Base-by-base conservation (phyloP, 2,113 vertebrate genomes). In the Myiopsitta monachus region DNA sequence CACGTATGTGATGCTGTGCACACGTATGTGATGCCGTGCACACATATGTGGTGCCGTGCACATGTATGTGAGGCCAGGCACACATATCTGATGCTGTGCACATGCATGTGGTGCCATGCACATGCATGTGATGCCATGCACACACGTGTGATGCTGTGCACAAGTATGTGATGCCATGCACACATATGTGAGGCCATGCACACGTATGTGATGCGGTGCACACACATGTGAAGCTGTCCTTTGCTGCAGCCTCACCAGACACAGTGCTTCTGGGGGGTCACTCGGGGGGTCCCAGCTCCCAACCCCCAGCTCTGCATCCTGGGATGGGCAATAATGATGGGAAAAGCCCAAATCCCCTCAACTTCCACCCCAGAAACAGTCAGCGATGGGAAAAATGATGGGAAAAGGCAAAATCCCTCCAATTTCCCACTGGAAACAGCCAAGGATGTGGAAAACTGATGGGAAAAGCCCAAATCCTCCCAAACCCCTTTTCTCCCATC, bases 21-120 rank as follows among this genome's bases (percentile, higher is more conserved):
- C 51, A 41, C 41, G 10, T 19, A 44, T 44, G 43, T 44, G 43
- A 44, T 1, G 41, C 41, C 3, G 6, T 41, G 28, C 9, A 26
- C 51, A 41, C 14, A 1, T 3, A 44, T 44, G 44, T 19, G 44
- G 5, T 14, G 47, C 2, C 5, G 1, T 52, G 51, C 51, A 52
- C 51, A 28, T 6, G 4, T 7, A 19, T 31, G 52, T 31, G 52
- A 31, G 0, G 30, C 18, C 11, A 1, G 18, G 52, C 30, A 55
- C 52, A 54, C 4, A 1, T 5, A 18, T 54, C 17, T 11, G 52
- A 3, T 3, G 52, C 11, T 3, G 1, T 18, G 52, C 52, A 55
- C 52, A 55, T 4, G 7, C 1, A 55, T 31, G 54, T 31, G 52
- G 12, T 4, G 52, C 30, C 7, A 1, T 8, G 30, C 30, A 19